phyloP scores from a whole-genome alignment of 2,797 vertebrate species.

The Cichlasoma orientale region DNA sequence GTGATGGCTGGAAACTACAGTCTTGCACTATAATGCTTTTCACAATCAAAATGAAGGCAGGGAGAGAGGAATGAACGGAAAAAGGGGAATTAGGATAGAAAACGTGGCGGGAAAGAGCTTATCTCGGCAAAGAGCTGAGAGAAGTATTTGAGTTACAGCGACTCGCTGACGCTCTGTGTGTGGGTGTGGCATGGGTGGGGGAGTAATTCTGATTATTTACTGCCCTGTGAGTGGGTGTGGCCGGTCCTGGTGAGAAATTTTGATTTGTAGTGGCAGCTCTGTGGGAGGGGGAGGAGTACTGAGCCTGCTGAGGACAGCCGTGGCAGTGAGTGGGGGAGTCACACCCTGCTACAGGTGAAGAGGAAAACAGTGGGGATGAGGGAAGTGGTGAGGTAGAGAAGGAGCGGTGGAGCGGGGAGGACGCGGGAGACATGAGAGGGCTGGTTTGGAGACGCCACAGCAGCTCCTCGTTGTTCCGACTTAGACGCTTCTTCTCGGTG shows the following conservation, averaged over 20 bases:
- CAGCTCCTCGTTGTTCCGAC: conserved; percentile 95
- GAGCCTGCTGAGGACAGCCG: conserved; percentile 67
- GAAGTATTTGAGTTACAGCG: conserved; percentile 67
- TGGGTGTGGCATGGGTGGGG: conserved; percentile 68
- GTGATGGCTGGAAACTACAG: background rate
- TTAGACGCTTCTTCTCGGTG: conserved; percentile 94
- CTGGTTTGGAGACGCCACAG: conserved; percentile 97
- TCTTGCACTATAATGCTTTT: background rate
- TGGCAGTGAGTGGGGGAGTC: conserved; percentile 74
- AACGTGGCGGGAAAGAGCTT: conserved; percentile 24
- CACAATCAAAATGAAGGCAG: conserved; percentile 16
- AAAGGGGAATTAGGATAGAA: background rate
- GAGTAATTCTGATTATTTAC: conserved; percentile 73
- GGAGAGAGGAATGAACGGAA: background rate
- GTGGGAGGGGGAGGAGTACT: conserved; percentile 72
- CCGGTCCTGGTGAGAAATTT: conserved; percentile 66
- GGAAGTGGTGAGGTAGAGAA: conserved; percentile 78
- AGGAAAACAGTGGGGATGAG: conserved; percentile 72
- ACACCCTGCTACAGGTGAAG: conserved; percentile 62
- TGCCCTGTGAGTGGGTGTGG: conserved; percentile 74
- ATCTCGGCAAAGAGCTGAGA: conserved; percentile 72
- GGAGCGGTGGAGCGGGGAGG: conserved; percentile 87
- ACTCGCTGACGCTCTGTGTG: conserved; percentile 61
- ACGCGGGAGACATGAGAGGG: conserved; percentile 87
- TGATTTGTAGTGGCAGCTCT: conserved; percentile 62